Evolutionary conservation across 2,888 invertebrate species (phyloP), one percentile per base, ranked within the genome.

Genomic region (Merodon equestris): DNA sequence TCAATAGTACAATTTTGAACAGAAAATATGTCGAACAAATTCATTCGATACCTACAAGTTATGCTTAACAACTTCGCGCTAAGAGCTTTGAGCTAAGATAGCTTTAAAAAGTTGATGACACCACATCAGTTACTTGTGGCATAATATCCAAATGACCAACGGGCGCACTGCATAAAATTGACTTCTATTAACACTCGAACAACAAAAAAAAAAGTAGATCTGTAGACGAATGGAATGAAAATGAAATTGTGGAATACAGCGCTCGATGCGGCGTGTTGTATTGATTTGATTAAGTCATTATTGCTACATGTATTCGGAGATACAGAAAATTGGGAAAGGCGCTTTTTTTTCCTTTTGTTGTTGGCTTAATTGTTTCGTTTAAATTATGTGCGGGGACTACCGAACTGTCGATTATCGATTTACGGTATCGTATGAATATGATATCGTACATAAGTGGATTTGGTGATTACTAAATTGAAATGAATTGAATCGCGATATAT

Each of bases 151-250:
- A 48, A 53, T 47, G 51, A 19, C 19, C 27, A 27, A 27, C 3
- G 18, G 45, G 38, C 36, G 34, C 19, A 56, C n/a, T 61, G 66
- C 66, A 77, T 77, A 67, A 61, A 57, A 67, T 77, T 72, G 40
- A 51, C 18, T 72, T 72, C 45, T 1, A 57, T 76, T 67, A 76
- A 66, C 60, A 42, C 38, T 51, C 19, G 14, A 60, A 19, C 40
- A 14, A 4, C 19, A 18, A n/a, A n/a, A n/a, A n/a, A n/a, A n/a
- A n/a, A 44, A 53, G 45, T 53, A 19, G 38, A 27, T 53, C 66
- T 34, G 40, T 51, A 47, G 12, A 7, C 40, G n/a, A 50, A 56
- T 50, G 38, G 10, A 51, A 3, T 13, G 34, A 56, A 71, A 64
- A 48, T 2, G 44, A 70, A 45, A 54, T 77, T 72, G 42, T 61